These are phyloP conservation scores for Halcyon leucocephala DNA, from an alignment of 2,797 vertebrate genomes.

Conservation along the genomic window DNA sequence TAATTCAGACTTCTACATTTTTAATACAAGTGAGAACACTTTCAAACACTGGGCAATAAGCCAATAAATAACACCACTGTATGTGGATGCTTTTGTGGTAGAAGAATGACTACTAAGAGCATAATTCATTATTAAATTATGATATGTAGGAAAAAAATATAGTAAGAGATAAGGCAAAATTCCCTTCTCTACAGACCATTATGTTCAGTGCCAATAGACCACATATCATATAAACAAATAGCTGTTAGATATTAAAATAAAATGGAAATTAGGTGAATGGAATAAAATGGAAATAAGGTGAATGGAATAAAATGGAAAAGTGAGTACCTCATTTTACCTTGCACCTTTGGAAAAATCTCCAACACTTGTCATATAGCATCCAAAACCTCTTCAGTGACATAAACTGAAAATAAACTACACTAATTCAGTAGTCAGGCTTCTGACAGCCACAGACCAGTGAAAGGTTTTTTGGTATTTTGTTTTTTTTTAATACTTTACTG, in stretches of 20 bases:
- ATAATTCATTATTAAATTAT: background rate
- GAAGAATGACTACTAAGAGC: background rate
- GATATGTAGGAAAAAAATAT: background rate
- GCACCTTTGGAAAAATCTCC: background rate
- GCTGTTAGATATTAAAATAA: background rate
- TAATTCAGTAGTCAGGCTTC: background rate
- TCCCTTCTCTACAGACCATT: background rate
- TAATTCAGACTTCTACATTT: background rate
- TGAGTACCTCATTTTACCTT: background rate
- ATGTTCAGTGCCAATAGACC: background rate
- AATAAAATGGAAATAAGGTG: background rate
- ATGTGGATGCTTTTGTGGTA: background rate
- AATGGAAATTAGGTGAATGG: background rate
- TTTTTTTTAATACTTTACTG: background rate
- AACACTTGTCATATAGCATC: background rate
- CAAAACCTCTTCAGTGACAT: background rate
- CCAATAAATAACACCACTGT: background rate
- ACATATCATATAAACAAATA: background rate
- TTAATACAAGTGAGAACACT: background rate
- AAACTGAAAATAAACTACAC: background rate
- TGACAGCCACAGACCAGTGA: background rate
- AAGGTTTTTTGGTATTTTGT: background rate
- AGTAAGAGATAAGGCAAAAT: background rate
- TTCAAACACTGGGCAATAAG: background rate
- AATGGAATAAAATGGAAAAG: background rate